A percentile compares a stretch with the other conserved stretches of the same genome.
These are phyloP conservation scores for Clarias gariepinus DNA, from an alignment of 2,113 vertebrate species.

Conservation along the genomic window DNA sequence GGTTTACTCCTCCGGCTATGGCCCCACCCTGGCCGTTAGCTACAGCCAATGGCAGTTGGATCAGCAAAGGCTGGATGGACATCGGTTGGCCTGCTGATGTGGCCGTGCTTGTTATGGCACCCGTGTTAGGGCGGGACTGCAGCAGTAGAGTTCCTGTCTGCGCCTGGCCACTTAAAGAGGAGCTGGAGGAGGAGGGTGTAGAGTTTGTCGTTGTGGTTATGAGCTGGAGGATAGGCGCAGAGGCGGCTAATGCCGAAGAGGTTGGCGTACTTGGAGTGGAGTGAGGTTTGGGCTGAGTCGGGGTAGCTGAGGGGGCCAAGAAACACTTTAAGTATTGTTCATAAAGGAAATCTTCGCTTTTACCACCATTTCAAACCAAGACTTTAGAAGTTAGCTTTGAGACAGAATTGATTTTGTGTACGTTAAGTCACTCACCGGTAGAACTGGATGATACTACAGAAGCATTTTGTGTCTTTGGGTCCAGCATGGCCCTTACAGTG, in stretches of 20 bases:
- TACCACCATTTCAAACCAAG: neutral
- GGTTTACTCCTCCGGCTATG: slow-evolving; percentile 53
- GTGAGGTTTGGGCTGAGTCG: slow-evolving; percentile 47
- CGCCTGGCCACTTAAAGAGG: slow-evolving; percentile 66
- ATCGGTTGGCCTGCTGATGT: slow-evolving; percentile 62
- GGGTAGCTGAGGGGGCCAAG: slow-evolving; percentile 29
- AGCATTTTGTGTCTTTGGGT: slow-evolving; percentile 63
- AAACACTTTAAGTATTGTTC: neutral
- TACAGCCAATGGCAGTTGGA: slow-evolving; percentile 74
- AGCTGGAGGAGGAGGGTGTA: slow-evolving; percentile 58
- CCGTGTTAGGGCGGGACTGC: slow-evolving; percentile 61
- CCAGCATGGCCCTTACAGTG: slow-evolving; percentile 63
- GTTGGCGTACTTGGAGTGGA: slow-evolving; percentile 42
- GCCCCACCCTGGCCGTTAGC: slow-evolving; percentile 68
- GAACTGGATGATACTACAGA: slow-evolving; percentile 55
- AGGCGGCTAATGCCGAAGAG: slow-evolving; percentile 62
- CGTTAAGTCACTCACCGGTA: slow-evolving; percentile 61
- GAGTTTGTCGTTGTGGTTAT: slow-evolving; percentile 61
- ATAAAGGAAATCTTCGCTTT: neutral
- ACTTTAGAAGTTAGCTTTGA: neutral
- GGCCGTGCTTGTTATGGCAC: slow-evolving; percentile 53
- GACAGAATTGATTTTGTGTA: neutral
- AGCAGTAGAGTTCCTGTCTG: slow-evolving; percentile 68
- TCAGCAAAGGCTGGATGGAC: slow-evolving; percentile 66
- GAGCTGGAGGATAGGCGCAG: slow-evolving; percentile 70